phyloP scores from a whole-genome alignment of 2,888 invertebrate species.

The Pterostichus madidus region DNA sequence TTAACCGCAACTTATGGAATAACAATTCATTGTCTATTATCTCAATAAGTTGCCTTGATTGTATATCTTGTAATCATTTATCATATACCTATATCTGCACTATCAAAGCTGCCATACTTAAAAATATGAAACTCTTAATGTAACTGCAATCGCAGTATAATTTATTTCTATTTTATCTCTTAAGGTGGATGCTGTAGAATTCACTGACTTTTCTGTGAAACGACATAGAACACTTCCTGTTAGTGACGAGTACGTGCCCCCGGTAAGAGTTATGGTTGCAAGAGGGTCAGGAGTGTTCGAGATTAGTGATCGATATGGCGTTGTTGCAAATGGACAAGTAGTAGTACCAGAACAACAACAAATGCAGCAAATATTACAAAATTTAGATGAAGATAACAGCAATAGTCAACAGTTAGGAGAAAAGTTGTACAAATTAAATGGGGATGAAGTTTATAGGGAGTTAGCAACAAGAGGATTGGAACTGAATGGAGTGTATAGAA shows the following conservation, averaged over 20 bases:
- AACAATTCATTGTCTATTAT: too few species aligned
- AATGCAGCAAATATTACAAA: conserved; percentile 72
- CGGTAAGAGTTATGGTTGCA: conserved; percentile 75
- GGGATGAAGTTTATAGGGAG: conserved; percentile 36
- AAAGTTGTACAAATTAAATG: conserved; percentile 11
- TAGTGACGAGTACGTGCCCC: conserved; percentile 65
- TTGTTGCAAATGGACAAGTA: conserved; percentile 82
- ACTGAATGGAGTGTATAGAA: conserved; percentile 18
- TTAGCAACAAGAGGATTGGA: conserved; percentile 22
- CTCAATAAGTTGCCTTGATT: too few species aligned
- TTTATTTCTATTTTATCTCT: not conserved
- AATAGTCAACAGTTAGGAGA: conserved; percentile 2
- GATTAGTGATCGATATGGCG: conserved; percentile 79
- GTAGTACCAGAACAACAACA: conserved; percentile 73
- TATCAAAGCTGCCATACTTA: too few species aligned
- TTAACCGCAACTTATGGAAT: too few species aligned
- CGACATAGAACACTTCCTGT: conserved; percentile 2
- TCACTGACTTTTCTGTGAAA: conserved; percentile 2
- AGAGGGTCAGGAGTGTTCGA: conserved; percentile 76
- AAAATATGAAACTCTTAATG: too few species aligned
- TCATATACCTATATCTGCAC: too few species aligned
- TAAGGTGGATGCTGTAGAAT: conserved; percentile 14
- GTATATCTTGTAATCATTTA: too few species aligned
- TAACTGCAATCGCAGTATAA: too few species aligned
- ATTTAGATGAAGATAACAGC: conserved; percentile 67